Base-by-base conservation (phyloP, 2,113 vertebrate species). In the Microcebus lehilahytsara region DNA sequence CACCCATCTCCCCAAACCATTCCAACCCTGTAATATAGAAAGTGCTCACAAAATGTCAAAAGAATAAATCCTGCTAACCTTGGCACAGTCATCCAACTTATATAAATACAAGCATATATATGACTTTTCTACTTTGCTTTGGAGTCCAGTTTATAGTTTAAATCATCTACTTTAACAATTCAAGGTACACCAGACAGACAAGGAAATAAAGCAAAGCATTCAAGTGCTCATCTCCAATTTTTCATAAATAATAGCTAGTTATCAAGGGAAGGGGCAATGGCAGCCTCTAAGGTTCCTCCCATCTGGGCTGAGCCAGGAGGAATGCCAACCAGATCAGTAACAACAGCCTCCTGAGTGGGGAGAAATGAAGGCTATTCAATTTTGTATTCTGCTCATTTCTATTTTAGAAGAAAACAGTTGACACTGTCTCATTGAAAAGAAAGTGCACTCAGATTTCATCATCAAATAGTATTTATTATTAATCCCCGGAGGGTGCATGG, bases 391-490 rank as follows among this genome's bases (percentile, higher is more conserved):
- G 84, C 85, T 97, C 91, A 64, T 94, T 93, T 92, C 96, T 96
- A 42, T 95, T 96, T 85, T 66, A 95, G 91, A 95, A 94, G 96
- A 85, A 95, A 94, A 92, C 80, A 81, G 96, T 94, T 93, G 97
- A 96, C 94, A 91, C 93, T 69, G 85, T 85, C 96, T 97, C 96
- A 89, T 51, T 93, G 97, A 93, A 94, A 95, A 91, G 91, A 96
- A 97, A 96, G 96, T 66, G 75, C 93, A 85, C 96, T 97, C 88
- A 37, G 94, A 96, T 96, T 95, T 91, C 96, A 97, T 96, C 97
- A 96, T 96, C 93, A 93, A 96, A 91, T 85, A 78, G 77, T 94
- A 91, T 97, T 96, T 95, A 93, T 96, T 98, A 95, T 94, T 94
- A 97, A 96, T 96, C 94, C 97, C 94, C 0, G 0, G 72, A 96